Conservation (phyloP, 1,140 invertebrate species). For the Asobara japonica region DNA sequence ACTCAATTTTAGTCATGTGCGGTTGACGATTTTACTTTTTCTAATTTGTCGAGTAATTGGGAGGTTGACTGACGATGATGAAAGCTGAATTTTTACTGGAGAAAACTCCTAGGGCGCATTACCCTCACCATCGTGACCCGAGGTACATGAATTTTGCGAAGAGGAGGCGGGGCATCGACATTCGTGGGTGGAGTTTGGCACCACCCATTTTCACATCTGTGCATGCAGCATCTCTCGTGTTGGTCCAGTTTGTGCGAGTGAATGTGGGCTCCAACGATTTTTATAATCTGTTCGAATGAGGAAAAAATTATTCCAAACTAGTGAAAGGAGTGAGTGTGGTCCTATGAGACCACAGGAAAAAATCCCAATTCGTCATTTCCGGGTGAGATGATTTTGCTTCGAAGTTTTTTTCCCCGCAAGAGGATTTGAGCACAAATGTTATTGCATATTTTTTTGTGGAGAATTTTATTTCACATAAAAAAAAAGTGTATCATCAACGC, state of each 20-base stretch:
- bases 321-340: neutral
- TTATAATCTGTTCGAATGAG: neutral
- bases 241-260: neutral
- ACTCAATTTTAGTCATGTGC: neutral
- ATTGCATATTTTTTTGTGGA: too few relatives aligned
- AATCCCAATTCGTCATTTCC: too few relatives aligned
- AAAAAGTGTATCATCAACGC: too few relatives aligned
- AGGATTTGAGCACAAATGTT: too few relatives aligned
- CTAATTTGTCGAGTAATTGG: neutral
- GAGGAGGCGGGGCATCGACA: constrained; percentile 5
- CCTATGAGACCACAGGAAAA: too few relatives aligned
- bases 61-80: constrained; percentile 17
- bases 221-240: constrained; percentile 1
- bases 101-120: neutral
- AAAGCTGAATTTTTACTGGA: constrained; percentile 19
- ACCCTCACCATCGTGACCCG: neutral
- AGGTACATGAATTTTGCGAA: constrained; percentile 16
- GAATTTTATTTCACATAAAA: too few relatives aligned
- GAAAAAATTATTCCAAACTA: too few relatives aligned
- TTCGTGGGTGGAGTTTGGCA: constrained; percentile 28
- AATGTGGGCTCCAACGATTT: neutral
- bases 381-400: too few relatives aligned
- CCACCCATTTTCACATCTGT: constrained; percentile 3
- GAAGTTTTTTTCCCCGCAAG: too few relatives aligned
- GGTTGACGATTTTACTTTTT: neutral